Conservation (phyloP, 2,888 invertebrate genomes). For the Yponomeuta evonymella region DNA sequence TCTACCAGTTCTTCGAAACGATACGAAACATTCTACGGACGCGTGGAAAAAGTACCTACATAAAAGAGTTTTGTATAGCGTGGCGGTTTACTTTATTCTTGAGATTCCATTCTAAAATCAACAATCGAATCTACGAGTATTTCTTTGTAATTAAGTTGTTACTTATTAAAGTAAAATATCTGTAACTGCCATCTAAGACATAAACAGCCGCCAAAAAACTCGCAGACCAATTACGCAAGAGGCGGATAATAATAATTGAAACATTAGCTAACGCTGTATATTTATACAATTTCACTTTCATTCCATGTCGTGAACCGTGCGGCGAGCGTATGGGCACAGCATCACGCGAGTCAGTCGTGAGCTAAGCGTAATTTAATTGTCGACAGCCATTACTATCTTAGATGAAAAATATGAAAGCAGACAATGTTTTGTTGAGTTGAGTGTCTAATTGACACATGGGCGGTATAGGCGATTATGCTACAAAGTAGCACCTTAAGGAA, state of each 20-base stretch:
- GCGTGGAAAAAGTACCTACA: neutral
- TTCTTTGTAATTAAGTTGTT: neutral
- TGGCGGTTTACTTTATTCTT: neutral
- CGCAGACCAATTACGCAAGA: constrained; percentile 6
- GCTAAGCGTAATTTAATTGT: constrained; percentile 39
- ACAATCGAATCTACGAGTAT: neutral
- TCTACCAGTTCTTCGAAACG: constrained; percentile 2
- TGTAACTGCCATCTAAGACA: neutral
- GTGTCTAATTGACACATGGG: neutral
- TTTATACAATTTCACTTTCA: constrained; percentile 39
- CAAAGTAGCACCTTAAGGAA: neutral
- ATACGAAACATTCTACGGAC: neutral
- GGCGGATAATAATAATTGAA: constrained; percentile 6
- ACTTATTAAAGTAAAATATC: neutral
- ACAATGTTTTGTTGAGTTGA: constrained; percentile 3
- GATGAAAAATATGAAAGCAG: constrained; percentile 26
- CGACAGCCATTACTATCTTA: constrained; percentile 36
- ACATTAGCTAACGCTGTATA: constrained; percentile 11
- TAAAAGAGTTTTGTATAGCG: neutral
- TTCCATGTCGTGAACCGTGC: constrained; percentile 29
- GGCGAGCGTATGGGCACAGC: constrained; percentile 33
- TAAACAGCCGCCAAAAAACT: neutral
- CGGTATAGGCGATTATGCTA: neutral
- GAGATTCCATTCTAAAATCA: neutral
- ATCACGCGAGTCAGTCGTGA: constrained; percentile 35